Percentiles rank a stretch among this genome's conserved stretches.
These are phyloP conservation scores for Macrotus californicus DNA, from an alignment of 2,113 vertebrate genomes.

Conservation along the genomic window DNA sequence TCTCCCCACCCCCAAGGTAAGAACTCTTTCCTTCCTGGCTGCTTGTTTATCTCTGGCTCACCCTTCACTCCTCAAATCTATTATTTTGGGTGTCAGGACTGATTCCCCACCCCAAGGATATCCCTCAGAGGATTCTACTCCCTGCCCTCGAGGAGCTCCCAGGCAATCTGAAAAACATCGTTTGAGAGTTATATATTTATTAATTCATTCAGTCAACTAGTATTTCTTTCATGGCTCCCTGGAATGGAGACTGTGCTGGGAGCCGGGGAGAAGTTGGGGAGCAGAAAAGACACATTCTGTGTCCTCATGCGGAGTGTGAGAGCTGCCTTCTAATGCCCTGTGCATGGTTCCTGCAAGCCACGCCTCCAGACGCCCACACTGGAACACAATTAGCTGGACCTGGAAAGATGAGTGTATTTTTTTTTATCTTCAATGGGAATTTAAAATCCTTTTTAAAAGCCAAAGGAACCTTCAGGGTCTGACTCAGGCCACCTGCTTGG, in stretches of 20 bases:
- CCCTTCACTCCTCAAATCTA: background rate
- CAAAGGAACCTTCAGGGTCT: background rate
- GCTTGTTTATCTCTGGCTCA: background rate
- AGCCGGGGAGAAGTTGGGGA: background rate
- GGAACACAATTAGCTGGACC: background rate
- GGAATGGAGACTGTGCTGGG: background rate
- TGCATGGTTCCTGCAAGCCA: background rate
- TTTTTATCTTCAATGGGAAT: background rate
- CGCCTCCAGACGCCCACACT: too few relatives aligned
- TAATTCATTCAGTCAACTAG: background rate
- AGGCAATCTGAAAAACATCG: background rate
- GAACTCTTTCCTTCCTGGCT: background rate
- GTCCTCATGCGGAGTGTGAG: background rate
- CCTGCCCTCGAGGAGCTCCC: background rate
- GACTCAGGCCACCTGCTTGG: background rate
- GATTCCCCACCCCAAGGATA: too few relatives aligned
- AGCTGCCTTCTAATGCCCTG: background rate
- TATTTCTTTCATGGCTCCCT: background rate
- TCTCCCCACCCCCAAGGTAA: background rate
- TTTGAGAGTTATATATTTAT: background rate
- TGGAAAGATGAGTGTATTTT: background rate
- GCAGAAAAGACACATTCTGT: background rate
- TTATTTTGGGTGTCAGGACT: background rate
- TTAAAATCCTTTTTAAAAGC: background rate
- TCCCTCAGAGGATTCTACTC: background rate